Evolutionary conservation across 2,113 vertebrate species (phyloP).

Genomic region (Globicephala melas): DNA sequence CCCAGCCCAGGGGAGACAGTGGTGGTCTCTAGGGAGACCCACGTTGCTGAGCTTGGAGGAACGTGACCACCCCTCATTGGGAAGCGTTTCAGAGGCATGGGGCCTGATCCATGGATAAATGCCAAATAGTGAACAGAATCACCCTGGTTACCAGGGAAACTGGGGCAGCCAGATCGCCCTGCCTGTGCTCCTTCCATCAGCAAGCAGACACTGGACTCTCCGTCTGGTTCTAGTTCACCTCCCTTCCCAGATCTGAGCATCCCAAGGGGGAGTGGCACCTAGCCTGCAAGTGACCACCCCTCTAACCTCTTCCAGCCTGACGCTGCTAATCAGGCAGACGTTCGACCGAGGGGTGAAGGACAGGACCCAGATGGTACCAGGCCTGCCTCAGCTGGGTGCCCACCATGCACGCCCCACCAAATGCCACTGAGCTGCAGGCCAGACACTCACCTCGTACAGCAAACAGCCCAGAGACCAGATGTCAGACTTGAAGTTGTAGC

Average conservation of each 20-base stretch:
- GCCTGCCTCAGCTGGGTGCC: not conserved
- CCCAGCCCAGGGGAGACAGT: not conserved
- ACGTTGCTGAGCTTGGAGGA: not conserved
- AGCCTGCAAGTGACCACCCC: not conserved
- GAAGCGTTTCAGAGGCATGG: not conserved
- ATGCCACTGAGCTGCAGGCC: rapidly evolving
- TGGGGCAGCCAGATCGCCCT: no score
- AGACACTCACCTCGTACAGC: slow-evolving; percentile 94
- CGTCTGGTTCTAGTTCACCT: not conserved
- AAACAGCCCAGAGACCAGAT: slow-evolving; percentile 99
- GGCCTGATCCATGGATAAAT: not conserved
- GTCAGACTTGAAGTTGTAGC: slow-evolving; percentile 99
- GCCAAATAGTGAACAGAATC: not conserved
- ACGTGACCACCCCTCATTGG: rapidly evolving
- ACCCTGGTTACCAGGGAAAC: not conserved
- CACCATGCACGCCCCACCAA: rapidly evolving
- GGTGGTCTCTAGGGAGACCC: not conserved
- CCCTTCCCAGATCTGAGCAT: not conserved
- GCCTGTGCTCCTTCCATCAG: not conserved
- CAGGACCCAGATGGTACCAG: not conserved
- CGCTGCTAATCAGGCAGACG: rapidly evolving
- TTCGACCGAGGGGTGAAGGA: not conserved
- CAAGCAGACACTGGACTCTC: not conserved
- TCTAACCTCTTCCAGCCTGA: not conserved
- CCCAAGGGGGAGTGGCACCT: no score